Evolutionary conservation across 2,797 vertebrate species (phyloP).

Genomic region (Allobates femoralis): DNA sequence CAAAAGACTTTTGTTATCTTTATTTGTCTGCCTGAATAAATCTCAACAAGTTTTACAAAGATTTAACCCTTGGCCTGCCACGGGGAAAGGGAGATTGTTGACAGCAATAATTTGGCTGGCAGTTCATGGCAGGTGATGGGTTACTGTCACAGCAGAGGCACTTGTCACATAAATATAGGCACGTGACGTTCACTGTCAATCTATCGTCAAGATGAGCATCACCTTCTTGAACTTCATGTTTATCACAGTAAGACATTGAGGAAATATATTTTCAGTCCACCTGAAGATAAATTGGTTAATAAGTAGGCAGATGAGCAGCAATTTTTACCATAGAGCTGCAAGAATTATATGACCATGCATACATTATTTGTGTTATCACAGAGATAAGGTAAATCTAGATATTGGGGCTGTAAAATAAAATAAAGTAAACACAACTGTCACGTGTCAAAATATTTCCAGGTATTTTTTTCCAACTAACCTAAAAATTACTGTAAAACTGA

Average conservation of each 20-base stretch:
- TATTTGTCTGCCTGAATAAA: conserved; percentile 88
- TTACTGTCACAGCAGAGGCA: conserved; percentile 32
- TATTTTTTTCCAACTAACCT: no score
- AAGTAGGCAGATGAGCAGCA: background rate
- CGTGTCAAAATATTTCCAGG: no score
- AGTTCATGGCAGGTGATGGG: conserved; percentile 30
- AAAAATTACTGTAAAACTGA: no score
- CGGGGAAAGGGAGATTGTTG: conserved; percentile 1
- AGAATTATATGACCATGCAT: background rate
- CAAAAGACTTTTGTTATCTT: conserved; percentile 87
- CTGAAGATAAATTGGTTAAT: conserved; percentile 35
- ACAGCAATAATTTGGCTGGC: conserved; percentile 8
- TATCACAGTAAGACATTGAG: conserved; percentile 19
- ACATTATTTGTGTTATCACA: background rate
- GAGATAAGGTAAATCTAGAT: background rate
- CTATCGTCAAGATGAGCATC: conserved; percentile 44
- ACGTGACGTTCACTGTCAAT: conserved; percentile 27
- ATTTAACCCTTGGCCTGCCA: conserved; percentile 80
- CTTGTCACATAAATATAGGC: conserved; percentile 41
- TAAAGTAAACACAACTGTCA: background rate
- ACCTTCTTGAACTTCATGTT: conserved; percentile 42
- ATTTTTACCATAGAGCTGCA: background rate
- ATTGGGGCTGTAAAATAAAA: background rate
- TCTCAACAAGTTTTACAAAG: conserved; percentile 84
- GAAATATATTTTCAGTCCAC: conserved; percentile 40